These are phyloP conservation scores for Hassar affinis DNA, from an alignment of 2,113 vertebrate genomes.

Conservation along the genomic window DNA sequence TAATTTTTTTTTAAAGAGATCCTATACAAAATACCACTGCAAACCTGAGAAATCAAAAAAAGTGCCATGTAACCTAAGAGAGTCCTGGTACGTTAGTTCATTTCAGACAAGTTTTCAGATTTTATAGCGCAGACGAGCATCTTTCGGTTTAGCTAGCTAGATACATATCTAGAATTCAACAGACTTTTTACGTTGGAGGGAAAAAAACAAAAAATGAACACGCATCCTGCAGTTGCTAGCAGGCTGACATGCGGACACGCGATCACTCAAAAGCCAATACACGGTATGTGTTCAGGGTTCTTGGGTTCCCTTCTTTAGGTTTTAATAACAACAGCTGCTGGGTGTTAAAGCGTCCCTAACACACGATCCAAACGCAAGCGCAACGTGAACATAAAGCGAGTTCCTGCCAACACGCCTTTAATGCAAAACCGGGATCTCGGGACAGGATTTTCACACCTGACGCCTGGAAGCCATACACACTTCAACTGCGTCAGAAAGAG, in stretches of 20 bases:
- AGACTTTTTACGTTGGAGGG: too few relatives aligned
- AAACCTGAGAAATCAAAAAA: not conserved
- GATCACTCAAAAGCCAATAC: not conserved
- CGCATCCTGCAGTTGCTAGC: too few relatives aligned
- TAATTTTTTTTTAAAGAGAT: not conserved
- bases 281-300: not conserved
- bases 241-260: too few relatives aligned
- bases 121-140: not conserved
- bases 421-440: not conserved
- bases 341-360: not conserved
- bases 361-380: not conserved
- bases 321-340: not conserved
- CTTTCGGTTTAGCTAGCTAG: too few relatives aligned
- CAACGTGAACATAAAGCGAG: constrained; percentile 10
- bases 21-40: not conserved
- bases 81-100: not conserved
- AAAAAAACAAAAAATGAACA: too few relatives aligned
- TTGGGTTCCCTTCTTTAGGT: too few relatives aligned
- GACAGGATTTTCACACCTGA: not conserved
- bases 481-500: not conserved
- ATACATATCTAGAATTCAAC: too few relatives aligned
- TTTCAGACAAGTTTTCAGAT: not conserved
- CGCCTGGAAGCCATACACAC: not conserved
- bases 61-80: not conserved
- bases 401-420: constrained; percentile 23